Evolutionary conservation across 2,888 invertebrate species (phyloP).

Genomic region (Aphidoletes aphidimyza): DNA sequence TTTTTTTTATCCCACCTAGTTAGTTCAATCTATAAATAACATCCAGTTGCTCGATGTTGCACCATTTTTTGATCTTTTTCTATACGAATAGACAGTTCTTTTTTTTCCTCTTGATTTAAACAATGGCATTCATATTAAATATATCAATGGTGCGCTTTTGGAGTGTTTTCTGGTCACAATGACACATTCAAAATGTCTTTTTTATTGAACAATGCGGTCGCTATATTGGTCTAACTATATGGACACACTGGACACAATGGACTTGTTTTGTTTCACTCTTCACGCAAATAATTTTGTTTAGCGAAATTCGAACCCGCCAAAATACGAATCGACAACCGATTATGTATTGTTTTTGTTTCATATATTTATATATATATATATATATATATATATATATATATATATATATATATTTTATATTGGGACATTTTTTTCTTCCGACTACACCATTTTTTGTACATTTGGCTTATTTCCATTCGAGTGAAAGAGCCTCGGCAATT

Average conservation of each 20-base stretch:
- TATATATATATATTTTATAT: too few relatives aligned
- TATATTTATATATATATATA: too few relatives aligned
- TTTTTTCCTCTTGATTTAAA: neutral
- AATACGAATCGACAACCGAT: neutral
- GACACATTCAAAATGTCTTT: conserved; percentile 20
- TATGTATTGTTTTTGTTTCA: neutral
- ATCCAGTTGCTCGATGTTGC: neutral
- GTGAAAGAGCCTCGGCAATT: too few relatives aligned
- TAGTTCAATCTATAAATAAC: neutral
- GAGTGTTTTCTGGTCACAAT: neutral
- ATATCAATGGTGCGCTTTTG: neutral
- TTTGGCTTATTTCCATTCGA: too few relatives aligned
- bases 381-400: too few relatives aligned
- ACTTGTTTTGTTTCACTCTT: too few relatives aligned
- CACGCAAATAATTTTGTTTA: neutral
- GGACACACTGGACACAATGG: too few relatives aligned
- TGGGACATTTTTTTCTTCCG: too few relatives aligned
- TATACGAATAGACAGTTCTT: too few relatives aligned
- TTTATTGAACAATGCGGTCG: neutral
- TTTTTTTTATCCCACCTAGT: neutral
- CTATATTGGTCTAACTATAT: neutral
- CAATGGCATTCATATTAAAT: neutral
- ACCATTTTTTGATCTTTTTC: neutral
- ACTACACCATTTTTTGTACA: too few relatives aligned
- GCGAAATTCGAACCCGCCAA: neutral